Conservation (phyloP, 2,113 vertebrate genomes). For the Acinonyx jubatus region DNA sequence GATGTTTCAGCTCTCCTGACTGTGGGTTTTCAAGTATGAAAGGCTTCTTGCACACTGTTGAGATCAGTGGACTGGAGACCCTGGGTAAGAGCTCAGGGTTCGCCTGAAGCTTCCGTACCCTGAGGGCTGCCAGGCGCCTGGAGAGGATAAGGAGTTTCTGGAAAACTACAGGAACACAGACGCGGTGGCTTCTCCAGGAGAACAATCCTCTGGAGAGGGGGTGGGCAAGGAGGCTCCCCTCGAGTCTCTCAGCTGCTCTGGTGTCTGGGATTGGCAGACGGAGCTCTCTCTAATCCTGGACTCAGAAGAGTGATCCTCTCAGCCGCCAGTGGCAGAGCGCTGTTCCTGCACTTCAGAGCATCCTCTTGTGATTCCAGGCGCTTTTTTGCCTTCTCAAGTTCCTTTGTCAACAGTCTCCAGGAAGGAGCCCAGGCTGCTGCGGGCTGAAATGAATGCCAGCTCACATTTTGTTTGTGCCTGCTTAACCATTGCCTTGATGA, state of each 20-base stretch:
- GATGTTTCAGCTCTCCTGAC: not conserved
- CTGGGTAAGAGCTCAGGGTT: not conserved
- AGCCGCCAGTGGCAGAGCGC: slow-evolving; percentile 35
- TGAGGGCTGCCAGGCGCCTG: not conserved
- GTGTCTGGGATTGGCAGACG: not conserved
- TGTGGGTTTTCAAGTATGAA: not conserved
- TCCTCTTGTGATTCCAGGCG: slow-evolving; percentile 47
- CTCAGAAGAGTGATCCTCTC: slow-evolving; percentile 49
- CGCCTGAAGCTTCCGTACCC: not conserved
- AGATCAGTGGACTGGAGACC: not conserved
- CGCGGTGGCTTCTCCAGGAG: not conserved
- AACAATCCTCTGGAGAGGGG: not conserved
- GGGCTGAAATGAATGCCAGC: slow-evolving; percentile 19
- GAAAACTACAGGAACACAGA: not conserved
- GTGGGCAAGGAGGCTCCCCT: not conserved
- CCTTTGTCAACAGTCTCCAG: slow-evolving; percentile 57
- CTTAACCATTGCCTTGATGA: not conserved
- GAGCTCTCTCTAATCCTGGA: not conserved
- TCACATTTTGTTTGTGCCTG: slow-evolving; percentile 48
- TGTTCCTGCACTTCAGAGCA: not conserved
- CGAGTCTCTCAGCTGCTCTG: not conserved
- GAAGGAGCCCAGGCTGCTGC: slow-evolving; percentile 34
- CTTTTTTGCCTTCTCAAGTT: slow-evolving; percentile 55
- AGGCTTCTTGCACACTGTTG: not conserved
- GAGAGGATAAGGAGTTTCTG: not conserved